phyloP scores from a whole-genome alignment of 2,113 vertebrate genomes.

The Corythornis madagascariensis region DNA sequence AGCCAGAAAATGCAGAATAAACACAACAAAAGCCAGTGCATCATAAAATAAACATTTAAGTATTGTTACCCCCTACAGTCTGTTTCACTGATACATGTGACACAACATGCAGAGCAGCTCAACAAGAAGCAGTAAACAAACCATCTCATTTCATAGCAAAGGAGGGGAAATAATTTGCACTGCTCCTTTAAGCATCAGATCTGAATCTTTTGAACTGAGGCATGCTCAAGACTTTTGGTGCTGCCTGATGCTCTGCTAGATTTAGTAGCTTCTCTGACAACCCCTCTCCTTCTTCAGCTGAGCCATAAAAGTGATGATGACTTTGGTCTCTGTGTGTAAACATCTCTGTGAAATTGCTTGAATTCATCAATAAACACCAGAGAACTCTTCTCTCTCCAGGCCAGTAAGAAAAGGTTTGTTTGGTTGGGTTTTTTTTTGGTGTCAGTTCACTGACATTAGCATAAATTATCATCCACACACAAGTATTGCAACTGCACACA shows the following conservation, averaged over 20 bases:
- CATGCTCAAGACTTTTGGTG: neutral
- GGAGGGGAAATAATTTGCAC: neutral
- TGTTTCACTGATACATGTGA: neutral
- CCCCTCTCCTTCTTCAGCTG: neutral
- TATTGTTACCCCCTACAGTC: neutral
- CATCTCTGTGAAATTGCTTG: neutral
- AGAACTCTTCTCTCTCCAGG: neutral
- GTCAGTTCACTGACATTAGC: neutral
- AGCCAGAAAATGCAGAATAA: neutral
- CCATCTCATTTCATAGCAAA: neutral
- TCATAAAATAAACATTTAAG: slow-evolving; percentile 18
- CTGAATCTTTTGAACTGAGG: neutral
- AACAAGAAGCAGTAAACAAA: slow-evolving; percentile 17
- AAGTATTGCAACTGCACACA: neutral
- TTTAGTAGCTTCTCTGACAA: neutral
- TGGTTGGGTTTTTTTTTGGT: neutral
- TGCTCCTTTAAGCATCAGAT: neutral
- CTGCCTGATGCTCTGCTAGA: neutral
- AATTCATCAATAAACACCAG: neutral
- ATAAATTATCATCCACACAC: neutral
- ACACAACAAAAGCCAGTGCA: neutral
- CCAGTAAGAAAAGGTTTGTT: neutral
- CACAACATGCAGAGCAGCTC: neutral
- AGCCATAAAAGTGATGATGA: neutral
- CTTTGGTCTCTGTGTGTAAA: neutral